These are phyloP conservation scores for Halyomorpha halys DNA, from an alignment of 1,140 invertebrate species.

Conservation along the genomic window DNA sequence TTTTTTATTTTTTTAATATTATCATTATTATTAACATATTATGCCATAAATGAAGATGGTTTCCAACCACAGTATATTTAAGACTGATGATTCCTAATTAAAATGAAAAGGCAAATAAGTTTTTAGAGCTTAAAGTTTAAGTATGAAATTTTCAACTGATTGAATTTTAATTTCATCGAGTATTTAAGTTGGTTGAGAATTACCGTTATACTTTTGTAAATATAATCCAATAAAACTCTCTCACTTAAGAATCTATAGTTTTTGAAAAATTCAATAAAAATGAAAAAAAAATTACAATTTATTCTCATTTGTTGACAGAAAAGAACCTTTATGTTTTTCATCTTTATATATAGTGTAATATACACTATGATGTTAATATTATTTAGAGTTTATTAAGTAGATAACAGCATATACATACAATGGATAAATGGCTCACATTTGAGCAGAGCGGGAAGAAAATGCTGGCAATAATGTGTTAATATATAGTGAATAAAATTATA, in stretches of 20 bases:
- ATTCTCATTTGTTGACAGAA: slow-evolving; percentile 3
- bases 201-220: too few relatives aligned
- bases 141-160: neutral
- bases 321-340: neutral
- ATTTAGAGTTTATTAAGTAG: slow-evolving; percentile 20
- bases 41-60: slow-evolving; percentile 18
- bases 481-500: slow-evolving; percentile 22
- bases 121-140: slow-evolving; percentile 17
- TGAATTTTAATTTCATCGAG: too few relatives aligned
- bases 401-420: neutral
- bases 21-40: slow-evolving; percentile 28
- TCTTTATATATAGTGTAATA: slow-evolving; percentile 14
- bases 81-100: slow-evolving; percentile 21
- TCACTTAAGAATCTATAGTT: neutral
- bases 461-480: slow-evolving; percentile 27
- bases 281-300: neutral
- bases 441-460: neutral
- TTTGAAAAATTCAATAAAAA: slow-evolving; percentile 4
- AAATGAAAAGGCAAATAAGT: slow-evolving; percentile 9
- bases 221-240: too few relatives aligned
- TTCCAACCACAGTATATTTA: slow-evolving; percentile 10
- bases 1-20: slow-evolving; percentile 13
- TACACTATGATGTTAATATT: slow-evolving; percentile 17
- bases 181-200: too few relatives aligned
- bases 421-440: slow-evolving; percentile 5